Conservation (phyloP, 2,797 vertebrate species). For the Gephyroberyx darwinii region DNA sequence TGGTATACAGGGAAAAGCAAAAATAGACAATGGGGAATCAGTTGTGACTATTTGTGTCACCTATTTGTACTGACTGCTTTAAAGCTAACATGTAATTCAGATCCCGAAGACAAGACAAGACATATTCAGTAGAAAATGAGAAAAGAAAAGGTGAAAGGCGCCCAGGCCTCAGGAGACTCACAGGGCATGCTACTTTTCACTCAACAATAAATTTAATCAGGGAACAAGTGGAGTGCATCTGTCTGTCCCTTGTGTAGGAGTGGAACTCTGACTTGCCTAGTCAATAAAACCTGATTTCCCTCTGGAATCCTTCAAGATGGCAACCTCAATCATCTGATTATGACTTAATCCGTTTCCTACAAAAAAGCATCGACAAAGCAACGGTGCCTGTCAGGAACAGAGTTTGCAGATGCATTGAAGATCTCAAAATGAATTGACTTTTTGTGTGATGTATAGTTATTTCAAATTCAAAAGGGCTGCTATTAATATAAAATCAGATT, state of each 20-base stretch:
- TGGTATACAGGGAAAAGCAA: background rate
- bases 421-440: slow-evolving; percentile 40
- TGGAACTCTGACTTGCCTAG: slow-evolving; percentile 48
- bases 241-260: slow-evolving; percentile 50
- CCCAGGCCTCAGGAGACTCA: slow-evolving; percentile 28
- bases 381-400: slow-evolving; percentile 22
- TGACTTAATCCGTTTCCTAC: slow-evolving; percentile 60
- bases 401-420: slow-evolving; percentile 47
- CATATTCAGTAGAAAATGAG: slow-evolving; percentile 25
- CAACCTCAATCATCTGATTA: slow-evolving; percentile 70
- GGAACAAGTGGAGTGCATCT: slow-evolving; percentile 60
- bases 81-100: background rate
- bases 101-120: slow-evolving; percentile 15
- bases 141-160: slow-evolving; percentile 18
- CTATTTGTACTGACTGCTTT: slow-evolving; percentile 21
- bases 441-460: slow-evolving; percentile 8
- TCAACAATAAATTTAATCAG: slow-evolving; percentile 58
- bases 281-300: slow-evolving; percentile 71
- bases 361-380: slow-evolving; percentile 34
- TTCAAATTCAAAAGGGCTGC: slow-evolving; percentile 22
- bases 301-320: slow-evolving; percentile 58
- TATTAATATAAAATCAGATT: no score
- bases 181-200: slow-evolving; percentile 46
- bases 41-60: background rate
- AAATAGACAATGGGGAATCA: background rate